Percentiles rank a stretch among this genome's conserved stretches.
Evolutionary conservation across 2,113 vertebrate species (phyloP).

Genomic region (Beaufortia kweichowensis): DNA sequence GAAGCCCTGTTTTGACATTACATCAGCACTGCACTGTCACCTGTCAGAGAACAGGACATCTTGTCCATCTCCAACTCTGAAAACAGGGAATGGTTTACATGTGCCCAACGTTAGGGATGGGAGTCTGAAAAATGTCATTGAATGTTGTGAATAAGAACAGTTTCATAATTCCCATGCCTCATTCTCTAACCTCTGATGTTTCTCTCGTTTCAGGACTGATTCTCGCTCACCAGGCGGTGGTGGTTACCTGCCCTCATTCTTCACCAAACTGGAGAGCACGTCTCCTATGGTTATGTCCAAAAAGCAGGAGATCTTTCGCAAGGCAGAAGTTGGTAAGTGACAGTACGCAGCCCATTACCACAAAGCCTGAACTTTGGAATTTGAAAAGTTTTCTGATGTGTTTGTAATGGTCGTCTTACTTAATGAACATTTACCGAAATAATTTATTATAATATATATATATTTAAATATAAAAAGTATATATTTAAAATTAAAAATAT

Average conservation of each 20-base stretch:
- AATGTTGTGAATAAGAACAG: not conserved
- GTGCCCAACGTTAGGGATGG: too few relatives aligned
- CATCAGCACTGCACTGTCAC: not conserved
- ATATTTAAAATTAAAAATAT: too few relatives aligned
- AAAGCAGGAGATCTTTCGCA: conserved; percentile 99
- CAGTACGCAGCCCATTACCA: too few relatives aligned
- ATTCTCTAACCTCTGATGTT: conserved; percentile 24
- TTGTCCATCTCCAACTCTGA: not conserved
- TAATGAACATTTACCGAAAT: not conserved
- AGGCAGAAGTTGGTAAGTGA: conserved; percentile 97
- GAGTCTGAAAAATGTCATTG: too few relatives aligned
- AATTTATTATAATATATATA: too few relatives aligned
- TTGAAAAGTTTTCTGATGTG: too few relatives aligned
- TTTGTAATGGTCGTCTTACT: not conserved
- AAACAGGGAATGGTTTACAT: not conserved
- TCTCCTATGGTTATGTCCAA: conserved; percentile 97
- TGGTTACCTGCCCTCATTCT: conserved; percentile 93
- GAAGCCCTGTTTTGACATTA: not conserved
- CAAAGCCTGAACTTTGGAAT: not conserved
- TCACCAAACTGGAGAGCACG: conserved; percentile 96
- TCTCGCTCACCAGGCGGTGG: conserved; percentile 91
- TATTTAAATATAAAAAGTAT: too few relatives aligned
- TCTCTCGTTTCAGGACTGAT: conserved; percentile 80
- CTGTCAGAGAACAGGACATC: not conserved
- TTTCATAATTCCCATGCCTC: not conserved